Evolutionary conservation across 2,113 vertebrate species (phyloP).

Genomic region (Zosterops borbonicus): DNA sequence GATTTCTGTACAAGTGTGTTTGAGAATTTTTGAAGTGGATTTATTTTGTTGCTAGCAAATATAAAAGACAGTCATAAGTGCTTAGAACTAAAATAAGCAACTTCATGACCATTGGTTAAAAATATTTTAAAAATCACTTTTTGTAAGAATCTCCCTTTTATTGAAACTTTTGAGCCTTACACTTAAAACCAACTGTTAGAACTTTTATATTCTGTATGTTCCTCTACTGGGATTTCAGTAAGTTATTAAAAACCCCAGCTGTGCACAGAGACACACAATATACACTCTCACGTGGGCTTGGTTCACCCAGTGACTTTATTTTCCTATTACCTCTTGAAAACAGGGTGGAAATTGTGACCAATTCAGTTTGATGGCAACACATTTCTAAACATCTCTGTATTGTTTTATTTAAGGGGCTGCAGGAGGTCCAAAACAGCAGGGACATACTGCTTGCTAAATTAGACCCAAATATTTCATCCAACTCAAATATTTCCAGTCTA

Average conservation of each 20-base stretch:
- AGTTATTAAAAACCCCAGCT: neutral
- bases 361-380: neutral
- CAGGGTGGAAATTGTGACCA: neutral
- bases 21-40: neutral
- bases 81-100: neutral
- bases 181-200: neutral
- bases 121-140: neutral
- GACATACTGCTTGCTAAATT: neutral
- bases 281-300: rapidly evolving
- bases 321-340: neutral
- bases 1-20: neutral
- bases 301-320: neutral
- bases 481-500: slow-evolving; percentile 66
- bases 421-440: neutral
- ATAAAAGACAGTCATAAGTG: neutral
- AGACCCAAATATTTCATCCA: neutral
- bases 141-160: neutral
- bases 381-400: neutral
- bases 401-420: neutral
- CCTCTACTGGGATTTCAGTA: neutral
- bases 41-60: neutral
- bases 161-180: neutral
- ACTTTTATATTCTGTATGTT: neutral
- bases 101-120: neutral
- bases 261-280: rapidly evolving